Evolutionary conservation across 2,113 vertebrate genomes (phyloP), one percentile per base, ranked within the genome.

Genomic region (Tauraco erythrolophus): DNA sequence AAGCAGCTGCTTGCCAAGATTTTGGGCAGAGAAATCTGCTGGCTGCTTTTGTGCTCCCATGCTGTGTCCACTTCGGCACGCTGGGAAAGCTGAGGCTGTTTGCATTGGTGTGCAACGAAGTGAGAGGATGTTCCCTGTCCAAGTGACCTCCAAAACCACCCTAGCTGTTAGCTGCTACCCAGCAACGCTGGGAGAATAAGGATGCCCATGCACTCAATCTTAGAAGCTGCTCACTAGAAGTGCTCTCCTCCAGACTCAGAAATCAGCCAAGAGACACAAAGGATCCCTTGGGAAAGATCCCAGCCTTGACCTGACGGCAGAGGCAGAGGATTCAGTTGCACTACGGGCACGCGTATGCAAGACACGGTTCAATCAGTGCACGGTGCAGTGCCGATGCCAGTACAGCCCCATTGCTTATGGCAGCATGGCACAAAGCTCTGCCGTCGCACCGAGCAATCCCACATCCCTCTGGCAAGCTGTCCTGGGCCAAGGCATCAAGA

Each of bases 31-130:
- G 14, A 54, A 54, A 54, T 24, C 53, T 54, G 15, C 53, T 54
- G 10, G 53, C 53, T 54, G 53, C 27, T 54, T 54, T 54, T 54
- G 53, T 54, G 41, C 41, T 43, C 50, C n/a, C 1, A 5, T 17
- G 19, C 85, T 41, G 66, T 41, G 10, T 11, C 18, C 9, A 5
- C 33, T 45, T 7, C 41, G 41, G 50, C 57, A 14, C 3, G 7
- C 68, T 14, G 69, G 78, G 53, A 37, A 43, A 58, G 77, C 43
- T 43, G 58, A 50, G 50, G 77, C 7, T 12, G 7, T 23, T 64
- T 15, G 50, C 17, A 41, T 0, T 21, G 19, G 7, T 2, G 2
- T 7, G 10, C 3, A 3, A 31, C 19, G 64, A 48, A 37, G 50
- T 71, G 25, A 19, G 25, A 51, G 57, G 48, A 56, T 33, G 48